Evolutionary conservation across 2,797 vertebrate species (phyloP), one percentile per base, ranked within the genome.

Genomic region (Sebastes flavidus): DNA sequence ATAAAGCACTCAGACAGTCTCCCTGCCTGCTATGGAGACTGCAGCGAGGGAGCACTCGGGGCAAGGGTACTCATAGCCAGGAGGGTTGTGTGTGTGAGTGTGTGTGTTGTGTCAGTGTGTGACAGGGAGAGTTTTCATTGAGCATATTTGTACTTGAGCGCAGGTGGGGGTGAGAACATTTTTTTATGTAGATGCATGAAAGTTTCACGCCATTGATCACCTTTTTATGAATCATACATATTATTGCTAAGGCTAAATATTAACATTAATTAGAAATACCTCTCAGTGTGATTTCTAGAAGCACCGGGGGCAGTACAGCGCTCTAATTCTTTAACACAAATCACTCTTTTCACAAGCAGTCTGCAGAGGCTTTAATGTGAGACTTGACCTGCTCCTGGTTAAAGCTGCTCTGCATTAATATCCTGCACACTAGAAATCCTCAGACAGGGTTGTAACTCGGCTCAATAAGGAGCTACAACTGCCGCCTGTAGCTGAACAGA

Each of bases 1-100:
- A 90, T 91, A 88, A 92, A 94, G 91, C 92, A 94, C 92, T 93
- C 91, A 93, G 92, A 92, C 90, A 78, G 87, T 83, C 86, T 88
- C 82, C 74, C 78, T 88, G 84, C 85, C 79, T 76, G 81, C 80
- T 81, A 78, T 88, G 88, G 88, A 92, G 91, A 87, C 92, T 88
- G 80, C 87, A 91, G 87, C 82, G 16, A 81, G 89, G 91, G 89
- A 92, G 88, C 92, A 92, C 93, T 94, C 52, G 32, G 87, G 90
- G 92, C 92, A 92, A 93, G 93, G 89, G 85, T 86, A 90, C 90
- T 90, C 84, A 76, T 83, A 88, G 88, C 89, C 86, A 61, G 82
- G 74, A 88, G 91, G 81, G 52, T 22, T 62, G 80, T 69, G 82
- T 63, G 75, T 52, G 75, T 70, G 63, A 66, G 38, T 62, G 75